Evolutionary conservation across 2,113 vertebrate genomes (phyloP).

Genomic region (Burhinus oedicnemus): DNA sequence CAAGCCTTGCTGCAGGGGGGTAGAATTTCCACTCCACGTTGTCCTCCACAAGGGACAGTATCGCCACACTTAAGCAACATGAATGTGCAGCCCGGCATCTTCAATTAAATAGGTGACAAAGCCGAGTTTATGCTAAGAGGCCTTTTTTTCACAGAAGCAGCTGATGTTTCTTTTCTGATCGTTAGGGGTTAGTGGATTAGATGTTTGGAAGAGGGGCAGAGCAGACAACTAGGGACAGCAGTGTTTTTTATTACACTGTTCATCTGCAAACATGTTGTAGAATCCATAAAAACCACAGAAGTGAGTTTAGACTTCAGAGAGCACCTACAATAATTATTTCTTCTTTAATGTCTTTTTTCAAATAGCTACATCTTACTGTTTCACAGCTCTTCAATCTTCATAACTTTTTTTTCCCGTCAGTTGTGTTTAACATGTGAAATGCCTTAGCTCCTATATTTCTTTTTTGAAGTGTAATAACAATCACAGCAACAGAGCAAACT

Average conservation of each 20-base stretch:
- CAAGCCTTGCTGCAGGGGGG: neutral
- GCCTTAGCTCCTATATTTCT: neutral
- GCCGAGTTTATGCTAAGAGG: neutral
- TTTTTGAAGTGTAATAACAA: neutral
- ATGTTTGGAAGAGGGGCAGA: neutral
- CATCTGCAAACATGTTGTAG: neutral
- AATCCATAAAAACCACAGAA: neutral
- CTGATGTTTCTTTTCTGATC: neutral
- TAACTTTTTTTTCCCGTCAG: neutral
- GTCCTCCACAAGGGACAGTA: neutral
- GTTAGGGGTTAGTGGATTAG: neutral
- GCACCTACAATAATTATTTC: neutral
- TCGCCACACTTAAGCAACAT: accelerated
- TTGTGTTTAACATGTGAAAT: neutral
- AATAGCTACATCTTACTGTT: neutral
- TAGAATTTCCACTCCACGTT: accelerated
- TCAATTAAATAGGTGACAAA: neutral
- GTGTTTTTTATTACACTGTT: neutral
- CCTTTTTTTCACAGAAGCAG: neutral
- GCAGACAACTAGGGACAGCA: neutral
- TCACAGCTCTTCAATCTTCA: neutral
- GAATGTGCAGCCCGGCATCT: neutral
- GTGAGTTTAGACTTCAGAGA: neutral
- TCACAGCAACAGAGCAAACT: neutral
- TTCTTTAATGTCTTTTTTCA: neutral